Conservation (phyloP, 2,797 vertebrate genomes). For the Argyrosomus regius region DNA sequence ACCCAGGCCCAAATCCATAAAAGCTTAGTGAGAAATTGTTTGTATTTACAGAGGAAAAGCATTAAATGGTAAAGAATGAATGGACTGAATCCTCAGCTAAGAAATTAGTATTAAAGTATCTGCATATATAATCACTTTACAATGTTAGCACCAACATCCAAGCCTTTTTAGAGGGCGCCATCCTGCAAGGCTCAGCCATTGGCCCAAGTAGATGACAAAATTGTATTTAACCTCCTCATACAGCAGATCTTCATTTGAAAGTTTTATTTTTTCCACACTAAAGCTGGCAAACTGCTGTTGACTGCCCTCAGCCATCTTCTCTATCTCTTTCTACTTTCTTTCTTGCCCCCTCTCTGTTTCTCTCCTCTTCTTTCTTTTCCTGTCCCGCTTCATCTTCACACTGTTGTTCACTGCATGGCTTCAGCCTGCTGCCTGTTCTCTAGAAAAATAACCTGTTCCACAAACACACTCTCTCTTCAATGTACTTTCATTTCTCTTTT, state of each 20-base stretch:
- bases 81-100: neutral
- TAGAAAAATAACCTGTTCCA: neutral
- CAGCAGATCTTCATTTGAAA: slow-evolving; percentile 11
- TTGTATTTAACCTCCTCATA: neutral
- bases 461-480: neutral
- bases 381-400: slow-evolving; percentile 21
- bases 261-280: neutral
- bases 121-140: neutral
- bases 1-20: neutral
- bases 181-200: neutral
- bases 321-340: neutral
- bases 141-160: neutral
- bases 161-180: neutral
- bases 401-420: slow-evolving; percentile 62
- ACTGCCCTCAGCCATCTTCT: slow-evolving; percentile 15
- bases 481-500: slow-evolving; percentile 31
- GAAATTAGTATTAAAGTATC: neutral
- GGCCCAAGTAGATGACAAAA: neutral
- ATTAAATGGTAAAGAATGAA: neutral
- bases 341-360: neutral
- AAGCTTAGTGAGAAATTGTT: too few relatives aligned
- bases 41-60: neutral
- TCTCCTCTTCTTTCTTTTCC: slow-evolving; percentile 8
- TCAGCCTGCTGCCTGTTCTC: slow-evolving; percentile 55
- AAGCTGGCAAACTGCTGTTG: slow-evolving; percentile 9